Evolutionary conservation across 2,888 invertebrate genomes (phyloP).

Genomic region (Tethea ocularis): DNA sequence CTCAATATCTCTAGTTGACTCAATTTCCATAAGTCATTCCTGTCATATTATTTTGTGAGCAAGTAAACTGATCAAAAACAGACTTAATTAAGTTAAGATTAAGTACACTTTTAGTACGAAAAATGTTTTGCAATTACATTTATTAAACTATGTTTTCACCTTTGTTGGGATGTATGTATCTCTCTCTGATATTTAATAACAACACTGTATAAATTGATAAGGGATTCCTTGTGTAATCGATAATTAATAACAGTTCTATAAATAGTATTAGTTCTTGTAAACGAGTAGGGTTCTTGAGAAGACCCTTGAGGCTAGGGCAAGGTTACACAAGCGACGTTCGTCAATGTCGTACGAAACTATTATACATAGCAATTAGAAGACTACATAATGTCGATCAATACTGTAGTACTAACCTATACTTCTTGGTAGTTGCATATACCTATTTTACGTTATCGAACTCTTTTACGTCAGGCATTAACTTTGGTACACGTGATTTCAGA

Average conservation of each 20-base stretch:
- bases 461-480: not conserved
- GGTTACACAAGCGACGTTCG: not conserved
- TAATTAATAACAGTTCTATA: constrained; percentile 1
- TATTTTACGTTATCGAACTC: not conserved
- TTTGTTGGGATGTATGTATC: no score
- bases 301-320: constrained; percentile 1
- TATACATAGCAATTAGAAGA: not conserved
- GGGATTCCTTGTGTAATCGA: not conserved
- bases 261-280: not conserved
- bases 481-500: not conserved
- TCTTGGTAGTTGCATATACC: not conserved
- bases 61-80: no score
- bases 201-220: not conserved
- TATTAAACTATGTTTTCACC: no score
- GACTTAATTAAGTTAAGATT: no score
- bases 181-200: no score
- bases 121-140: no score
- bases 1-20: no score
- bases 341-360: not conserved
- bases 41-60: no score
- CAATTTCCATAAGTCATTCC: no score
- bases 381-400: not conserved
- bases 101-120: no score
- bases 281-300: not conserved
- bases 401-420: not conserved